Base-by-base conservation (phyloP, 2,113 vertebrate genomes). In the Poeciliopsis retropinna region DNA sequence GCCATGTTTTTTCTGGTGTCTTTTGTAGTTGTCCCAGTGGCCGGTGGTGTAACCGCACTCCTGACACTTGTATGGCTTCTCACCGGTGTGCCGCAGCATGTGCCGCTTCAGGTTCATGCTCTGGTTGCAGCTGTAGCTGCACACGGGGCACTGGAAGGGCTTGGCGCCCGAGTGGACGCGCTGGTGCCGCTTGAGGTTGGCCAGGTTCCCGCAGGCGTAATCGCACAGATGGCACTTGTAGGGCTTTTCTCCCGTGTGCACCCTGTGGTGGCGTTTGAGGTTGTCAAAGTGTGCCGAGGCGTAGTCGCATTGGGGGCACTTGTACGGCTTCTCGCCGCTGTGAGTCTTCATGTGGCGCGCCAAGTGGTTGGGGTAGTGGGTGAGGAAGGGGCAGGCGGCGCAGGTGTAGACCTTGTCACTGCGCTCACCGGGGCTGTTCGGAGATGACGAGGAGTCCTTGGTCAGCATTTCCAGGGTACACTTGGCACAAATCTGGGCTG, bases 11-110 rank as follows among this genome's bases (percentile, higher is more conserved):
- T 98, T 98, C 95, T 99, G 97, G 90, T 99, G 98, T 39, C 98
- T 94, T 88, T 99, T 99, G 94, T 99, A 99, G 92, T 99, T 99
- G 95, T 99, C 98, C 98, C 98, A 99, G 94, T 99, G 98, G 75
- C 98, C 98, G 0, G 98, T 99, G 87, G 97, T 98, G 85, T 99
- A 99, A 87, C 96, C 83, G 87, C 97, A 99, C 90, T 96, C 89
- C 80, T 94, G 94, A 84, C 98, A 99, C 66, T 96, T 96, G 91
- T 98, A 97, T 57, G 98, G 97, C 84, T 99, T 99, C 91, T 98
- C 97, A 0, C 97, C 97, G 0, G 97, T 98, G 88, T 99, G 98
- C 67, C 98, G 94, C 61, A 99, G 94, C 98, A 99, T 98, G 91
- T 99, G 98, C 11, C 97, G 95, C 92, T 99, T 99, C 79, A 99